These are phyloP conservation scores for Siniperca chuatsi DNA, from an alignment of 2,113 vertebrate species.

Conservation along the genomic window DNA sequence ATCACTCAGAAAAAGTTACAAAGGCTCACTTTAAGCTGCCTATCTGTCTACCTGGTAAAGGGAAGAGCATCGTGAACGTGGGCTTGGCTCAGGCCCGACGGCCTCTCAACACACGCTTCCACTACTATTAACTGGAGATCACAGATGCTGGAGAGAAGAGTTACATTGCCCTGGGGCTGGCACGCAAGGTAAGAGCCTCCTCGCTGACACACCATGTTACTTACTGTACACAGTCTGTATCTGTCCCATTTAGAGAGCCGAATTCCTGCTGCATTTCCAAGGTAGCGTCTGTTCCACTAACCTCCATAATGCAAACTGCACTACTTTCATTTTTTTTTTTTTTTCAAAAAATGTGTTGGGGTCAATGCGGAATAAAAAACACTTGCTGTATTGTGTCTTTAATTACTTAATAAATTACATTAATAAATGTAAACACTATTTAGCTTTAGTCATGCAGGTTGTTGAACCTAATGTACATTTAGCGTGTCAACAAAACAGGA, in stretches of 20 bases:
- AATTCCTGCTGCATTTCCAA: conserved; percentile 16
- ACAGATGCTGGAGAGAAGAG: conserved; percentile 94
- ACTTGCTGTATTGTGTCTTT: neutral
- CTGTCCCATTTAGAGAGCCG: neutral
- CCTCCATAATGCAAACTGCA: neutral
- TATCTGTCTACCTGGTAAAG: conserved; percentile 81
- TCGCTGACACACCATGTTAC: no score
- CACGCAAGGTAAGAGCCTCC: conserved; percentile 87
- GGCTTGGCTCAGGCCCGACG: conserved; percentile 94
- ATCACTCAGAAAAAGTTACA: neutral
- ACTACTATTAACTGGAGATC: conserved; percentile 96
- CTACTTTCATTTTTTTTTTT: neutral
- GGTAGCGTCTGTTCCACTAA: conserved; percentile 13
- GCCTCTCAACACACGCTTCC: conserved; percentile 91
- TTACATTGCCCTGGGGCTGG: conserved; percentile 95
- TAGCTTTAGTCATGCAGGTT: neutral
- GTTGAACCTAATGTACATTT: neutral
- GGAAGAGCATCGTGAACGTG: conserved; percentile 94
- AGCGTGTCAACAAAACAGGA: neutral
- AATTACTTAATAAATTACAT: neutral
- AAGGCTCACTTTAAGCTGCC: neutral
- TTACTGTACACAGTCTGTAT: no score
- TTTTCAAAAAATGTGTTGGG: neutral
- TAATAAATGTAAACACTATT: neutral
- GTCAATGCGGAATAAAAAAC: neutral